Conservation (phyloP, 2,888 invertebrate genomes). For the Strigamia transsilvanica region DNA sequence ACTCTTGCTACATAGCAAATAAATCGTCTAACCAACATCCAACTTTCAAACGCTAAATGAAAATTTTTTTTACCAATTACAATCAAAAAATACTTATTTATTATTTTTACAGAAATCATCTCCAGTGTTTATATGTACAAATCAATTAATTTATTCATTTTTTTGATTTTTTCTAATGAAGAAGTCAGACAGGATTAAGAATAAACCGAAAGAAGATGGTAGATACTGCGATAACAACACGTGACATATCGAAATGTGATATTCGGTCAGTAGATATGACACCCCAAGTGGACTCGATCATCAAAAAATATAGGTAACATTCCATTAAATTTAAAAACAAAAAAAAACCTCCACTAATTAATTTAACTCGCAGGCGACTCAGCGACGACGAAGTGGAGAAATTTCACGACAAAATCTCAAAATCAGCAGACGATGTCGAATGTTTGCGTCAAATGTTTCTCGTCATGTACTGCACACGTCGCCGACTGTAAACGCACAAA, state of each 20-base stretch:
- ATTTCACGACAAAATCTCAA: constrained; percentile 39
- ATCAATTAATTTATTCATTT: too few relatives aligned
- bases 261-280: neutral
- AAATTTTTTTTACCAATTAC: too few relatives aligned
- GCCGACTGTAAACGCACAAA: neutral
- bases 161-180: too few relatives aligned
- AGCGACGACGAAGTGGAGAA: constrained; percentile 19
- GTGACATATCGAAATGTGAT: neutral
- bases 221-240: neutral
- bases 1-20: too few relatives aligned
- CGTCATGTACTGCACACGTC: neutral
- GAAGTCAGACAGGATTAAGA: too few relatives aligned
- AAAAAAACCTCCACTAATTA: neutral
- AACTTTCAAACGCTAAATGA: too few relatives aligned
- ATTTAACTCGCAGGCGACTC: neutral
- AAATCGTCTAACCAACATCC: too few relatives aligned
- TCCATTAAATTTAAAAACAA: neutral
- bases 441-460: constrained; percentile 21
- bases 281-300: neutral
- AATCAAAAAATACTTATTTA: too few relatives aligned
- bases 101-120: too few relatives aligned
- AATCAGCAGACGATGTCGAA: constrained; percentile 17
- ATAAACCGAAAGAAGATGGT: too few relatives aligned
- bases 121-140: too few relatives aligned
- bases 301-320: neutral